phyloP scores from a whole-genome alignment of 2,888 invertebrate species.

The Hyles lineata region DNA sequence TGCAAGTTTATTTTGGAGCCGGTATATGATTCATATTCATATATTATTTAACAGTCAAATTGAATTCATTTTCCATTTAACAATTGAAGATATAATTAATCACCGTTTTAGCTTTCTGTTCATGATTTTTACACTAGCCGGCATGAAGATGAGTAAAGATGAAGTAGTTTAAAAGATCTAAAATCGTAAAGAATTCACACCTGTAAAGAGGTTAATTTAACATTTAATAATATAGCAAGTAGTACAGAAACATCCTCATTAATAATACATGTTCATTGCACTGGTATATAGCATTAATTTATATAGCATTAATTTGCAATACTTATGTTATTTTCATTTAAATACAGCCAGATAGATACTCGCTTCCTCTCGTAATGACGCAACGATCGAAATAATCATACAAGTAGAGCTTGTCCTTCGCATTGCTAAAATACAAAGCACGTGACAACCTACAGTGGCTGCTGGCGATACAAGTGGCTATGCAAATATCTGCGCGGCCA shows the following conservation, averaged over 20 bases:
- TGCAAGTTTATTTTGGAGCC: too few species aligned
- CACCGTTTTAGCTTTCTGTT: too few species aligned
- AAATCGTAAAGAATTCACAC: too few species aligned
- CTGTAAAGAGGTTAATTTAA: too few species aligned
- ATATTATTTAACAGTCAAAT: too few species aligned
- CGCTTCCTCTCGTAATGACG: conserved; percentile 5
- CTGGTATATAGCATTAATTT: background rate
- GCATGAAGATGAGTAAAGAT: too few species aligned
- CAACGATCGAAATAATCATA: conserved; percentile 18
- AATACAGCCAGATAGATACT: background rate
- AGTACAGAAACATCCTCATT: background rate
- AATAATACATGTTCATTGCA: background rate
- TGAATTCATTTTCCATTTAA: too few species aligned
- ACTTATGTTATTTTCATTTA: background rate
- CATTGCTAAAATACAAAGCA: conserved; percentile 10
- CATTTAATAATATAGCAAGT: background rate
- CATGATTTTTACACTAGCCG: too few species aligned
- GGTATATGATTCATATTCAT: too few species aligned
- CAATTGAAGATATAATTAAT: too few species aligned
- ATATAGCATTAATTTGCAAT: background rate
- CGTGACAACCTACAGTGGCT: background rate
- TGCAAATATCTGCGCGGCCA: conserved; percentile 2
- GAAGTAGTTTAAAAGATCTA: too few species aligned
- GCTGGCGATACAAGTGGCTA: background rate
- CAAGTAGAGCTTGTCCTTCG: conserved; percentile 17